Base-by-base conservation (phyloP, 2,888 invertebrate genomes). In the Leucozona laternaria region DNA sequence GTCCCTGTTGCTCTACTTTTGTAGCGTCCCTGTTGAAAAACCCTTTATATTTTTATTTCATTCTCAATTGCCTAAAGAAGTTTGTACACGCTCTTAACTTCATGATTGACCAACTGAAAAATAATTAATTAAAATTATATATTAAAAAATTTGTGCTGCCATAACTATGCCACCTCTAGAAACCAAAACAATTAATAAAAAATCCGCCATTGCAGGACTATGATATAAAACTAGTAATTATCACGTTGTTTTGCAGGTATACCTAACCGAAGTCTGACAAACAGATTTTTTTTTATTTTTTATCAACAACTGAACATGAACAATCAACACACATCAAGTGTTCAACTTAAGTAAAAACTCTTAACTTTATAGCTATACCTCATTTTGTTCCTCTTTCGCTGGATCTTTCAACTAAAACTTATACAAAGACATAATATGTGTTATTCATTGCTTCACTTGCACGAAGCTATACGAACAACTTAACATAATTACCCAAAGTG, bases 401-500 rank as follows among this genome's bases (percentile, higher is more conserved):
- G 58, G 17, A 43, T 45, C 8, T 70, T 76, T 45, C 48, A 66
- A 58, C 76, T 66, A 13, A 77, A 58, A 77, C 13, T 6, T 13
- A 50, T 13, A 50, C 75, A 62, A 50, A 72, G 71, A 66, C 84
- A 79, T 84, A 76, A 45, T 76, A 62, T n/a, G 22, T 57, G 10
- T 31, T 17, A 17, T 31, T 31, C n/a, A 37, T 8, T 4, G 13
- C 3, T 40, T 37, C 58, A 37, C 20, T 10, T 22, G 73, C 68
- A 78, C 70, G 66, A 73, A 81, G 7, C 28, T 2, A 17, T 2
- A 17, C 53, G 34, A 68, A 78, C 70, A 81, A 64, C 66, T 64
- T 55, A 70, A 71, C 78, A 73, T 85, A 81, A 85, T 85, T 77
- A 81, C 43, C 81, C 68, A 45, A 76, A 79, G 79, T 71, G 64